Evolutionary conservation across 2,797 vertebrate species (phyloP).

Genomic region (Myotis daubentonii): DNA sequence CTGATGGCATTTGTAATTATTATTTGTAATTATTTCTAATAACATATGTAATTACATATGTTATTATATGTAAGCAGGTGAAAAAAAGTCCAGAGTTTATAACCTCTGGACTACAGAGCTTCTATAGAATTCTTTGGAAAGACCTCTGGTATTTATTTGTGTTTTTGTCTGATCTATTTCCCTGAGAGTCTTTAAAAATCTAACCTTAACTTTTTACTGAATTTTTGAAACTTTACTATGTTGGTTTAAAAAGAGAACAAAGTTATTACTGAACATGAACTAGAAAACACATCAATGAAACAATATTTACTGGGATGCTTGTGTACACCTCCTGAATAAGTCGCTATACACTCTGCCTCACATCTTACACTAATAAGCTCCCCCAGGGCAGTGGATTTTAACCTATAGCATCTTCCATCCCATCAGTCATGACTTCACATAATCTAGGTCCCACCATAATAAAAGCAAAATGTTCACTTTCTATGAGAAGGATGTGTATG

Average conservation of each 20-base stretch:
- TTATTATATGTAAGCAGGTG: too few species aligned
- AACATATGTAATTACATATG: too few species aligned
- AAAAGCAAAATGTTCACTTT: constrained; percentile 5
- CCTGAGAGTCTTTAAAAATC: background rate
- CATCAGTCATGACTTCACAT: background rate
- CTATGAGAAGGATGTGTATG: background rate
- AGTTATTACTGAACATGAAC: background rate
- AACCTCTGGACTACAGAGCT: background rate
- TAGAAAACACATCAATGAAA: constrained; percentile 48
- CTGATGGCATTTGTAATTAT: background rate
- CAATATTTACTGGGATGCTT: background rate
- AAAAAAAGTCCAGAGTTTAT: background rate
- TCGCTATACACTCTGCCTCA: background rate
- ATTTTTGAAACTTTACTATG: constrained; percentile 5
- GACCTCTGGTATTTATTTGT: background rate
- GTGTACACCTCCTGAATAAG: background rate
- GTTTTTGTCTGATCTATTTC: constrained; percentile 14
- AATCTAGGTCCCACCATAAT: background rate
- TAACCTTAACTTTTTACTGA: constrained; percentile 13
- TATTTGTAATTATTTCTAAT: too few species aligned
- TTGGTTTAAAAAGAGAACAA: constrained; percentile 21
- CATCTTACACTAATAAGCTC: background rate
- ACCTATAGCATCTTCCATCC: background rate
- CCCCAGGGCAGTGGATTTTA: background rate
- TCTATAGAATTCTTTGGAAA: background rate